These are phyloP conservation scores for Caprella mutica DNA, from an alignment of 2,888 invertebrate genomes.

Conservation along the genomic window DNA sequence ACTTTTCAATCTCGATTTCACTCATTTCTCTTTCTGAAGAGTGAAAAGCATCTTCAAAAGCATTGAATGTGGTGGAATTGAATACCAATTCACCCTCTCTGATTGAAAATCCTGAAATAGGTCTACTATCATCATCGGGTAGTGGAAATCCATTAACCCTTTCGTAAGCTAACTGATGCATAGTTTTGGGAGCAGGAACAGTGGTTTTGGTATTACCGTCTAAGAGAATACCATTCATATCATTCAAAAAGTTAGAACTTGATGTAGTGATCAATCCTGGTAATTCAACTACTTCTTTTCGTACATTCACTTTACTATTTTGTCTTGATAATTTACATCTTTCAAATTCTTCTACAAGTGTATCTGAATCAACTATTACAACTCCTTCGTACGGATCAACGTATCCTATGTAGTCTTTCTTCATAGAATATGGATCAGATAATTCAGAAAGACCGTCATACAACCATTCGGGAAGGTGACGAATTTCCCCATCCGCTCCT, in stretches of 20 bases:
- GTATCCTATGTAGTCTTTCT: conserved; percentile 1
- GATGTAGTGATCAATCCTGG: too few species aligned
- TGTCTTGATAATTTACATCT: neutral
- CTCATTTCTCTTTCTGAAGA: neutral
- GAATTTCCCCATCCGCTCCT: neutral
- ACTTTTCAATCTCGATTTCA: neutral
- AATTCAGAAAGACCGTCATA: neutral
- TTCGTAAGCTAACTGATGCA: conserved; percentile 5
- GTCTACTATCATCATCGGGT: conserved; percentile 1
- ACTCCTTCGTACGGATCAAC: conserved; percentile 3
- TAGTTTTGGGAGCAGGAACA: too few species aligned
- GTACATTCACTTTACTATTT: too few species aligned
- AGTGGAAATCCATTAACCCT: neutral
- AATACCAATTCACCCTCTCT: conserved; percentile 1
- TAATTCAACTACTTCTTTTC: too few species aligned
- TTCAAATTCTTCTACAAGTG: neutral
- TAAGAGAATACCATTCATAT: too few species aligned
- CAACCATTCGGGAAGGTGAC: neutral
- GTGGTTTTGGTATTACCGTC: too few species aligned
- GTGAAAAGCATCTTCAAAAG: conserved; percentile 1
- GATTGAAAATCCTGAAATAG: conserved; percentile 2
- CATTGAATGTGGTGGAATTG: conserved; percentile 7
- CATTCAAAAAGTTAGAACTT: too few species aligned
- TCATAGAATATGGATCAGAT: neutral
- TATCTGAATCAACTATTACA: neutral